Evolutionary conservation across 2,797 vertebrate species (phyloP), one percentile per base, ranked within the genome.

Genomic region (Onychomys torridus): DNA sequence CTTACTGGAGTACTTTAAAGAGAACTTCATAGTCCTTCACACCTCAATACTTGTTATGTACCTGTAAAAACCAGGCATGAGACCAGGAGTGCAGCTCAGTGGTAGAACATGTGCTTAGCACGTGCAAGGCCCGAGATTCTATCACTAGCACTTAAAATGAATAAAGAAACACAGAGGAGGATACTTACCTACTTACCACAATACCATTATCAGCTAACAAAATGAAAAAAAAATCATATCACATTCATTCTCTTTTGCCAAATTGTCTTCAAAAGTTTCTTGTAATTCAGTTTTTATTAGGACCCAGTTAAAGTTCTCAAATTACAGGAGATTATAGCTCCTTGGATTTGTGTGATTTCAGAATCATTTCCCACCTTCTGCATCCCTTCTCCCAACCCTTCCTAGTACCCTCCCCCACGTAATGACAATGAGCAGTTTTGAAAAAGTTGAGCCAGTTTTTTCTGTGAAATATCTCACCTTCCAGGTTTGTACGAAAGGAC

Each of bases 1-100:
- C 32, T 76, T 89, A 89, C 12, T 79, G 55, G 86, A 69, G 1
- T 90, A 92, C 55, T 87, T 95, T 89, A 57, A 57, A 63, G 29
- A 85, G 81, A 71, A 46, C 79, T 82, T 81, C 57, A 73, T 37
- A 59, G 6, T 78, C 67, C 67, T 79, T 93, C 2, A 63, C 1
- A 40, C 34, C 34, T 71, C 9, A 63, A 55, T 88, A n/a, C 16
- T 59, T 29, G 37, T 57, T 46, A 27, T 69, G 9, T 9, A 11
- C 29, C n/a, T 75, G 9, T 63, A 79, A 55, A 88, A 90, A 69
- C 13, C 86, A 34, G n/a, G 87, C 6, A 40, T 25, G 59, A 69
- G 14, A 29, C 13, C 27, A 21, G 21, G 8, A 40, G 7, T 78
- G 0, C 52, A 67, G 21, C 14, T 69, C 29, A 9, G 13, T 29